A percentile compares a stretch with the other conserved stretches of the same genome.
Conservation (phyloP, 1,140 invertebrate species). For the Drosophila arizonae region DNA sequence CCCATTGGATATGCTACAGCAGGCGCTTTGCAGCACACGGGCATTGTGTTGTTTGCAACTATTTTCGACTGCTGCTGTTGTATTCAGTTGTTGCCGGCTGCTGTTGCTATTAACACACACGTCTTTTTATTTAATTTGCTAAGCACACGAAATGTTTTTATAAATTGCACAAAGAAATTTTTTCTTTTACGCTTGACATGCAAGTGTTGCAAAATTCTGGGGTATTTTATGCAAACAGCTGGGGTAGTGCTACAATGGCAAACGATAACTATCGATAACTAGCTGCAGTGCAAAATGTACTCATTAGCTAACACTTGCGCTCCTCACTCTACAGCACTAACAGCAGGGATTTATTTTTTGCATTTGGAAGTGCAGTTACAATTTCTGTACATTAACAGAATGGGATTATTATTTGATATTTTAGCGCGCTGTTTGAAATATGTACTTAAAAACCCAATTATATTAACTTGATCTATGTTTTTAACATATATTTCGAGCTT, state of each 20-base stretch:
- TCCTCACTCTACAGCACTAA: conserved; percentile 10
- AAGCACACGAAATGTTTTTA: conserved; percentile 42
- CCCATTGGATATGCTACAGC: conserved; percentile 46
- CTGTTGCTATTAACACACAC: conserved; percentile 53
- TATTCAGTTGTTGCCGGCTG: conserved; percentile 44
- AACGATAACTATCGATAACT: conserved; percentile 34
- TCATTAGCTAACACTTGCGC: conserved; percentile 12
- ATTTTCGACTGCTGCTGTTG: conserved; percentile 15
- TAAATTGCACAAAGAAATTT: conserved; percentile 62
- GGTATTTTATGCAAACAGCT: conserved; percentile 35
- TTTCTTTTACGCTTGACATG: conserved; percentile 50
- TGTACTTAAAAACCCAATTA: not conserved
- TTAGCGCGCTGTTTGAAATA: not conserved
- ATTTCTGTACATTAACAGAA: too few relatives aligned
- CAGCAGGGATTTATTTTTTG: conserved; percentile 10
- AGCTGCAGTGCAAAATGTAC: not conserved
- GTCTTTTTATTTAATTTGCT: conserved; percentile 22
- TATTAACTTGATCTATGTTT: not conserved
- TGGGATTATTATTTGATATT: not conserved
- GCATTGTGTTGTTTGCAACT: conserved; percentile 35
- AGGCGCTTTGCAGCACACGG: conserved; percentile 33
- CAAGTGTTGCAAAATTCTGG: conserved; percentile 47
- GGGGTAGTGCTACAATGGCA: conserved; percentile 35
- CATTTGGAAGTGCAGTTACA: too few relatives aligned
- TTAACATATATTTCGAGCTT: conserved; percentile 58